Evolutionary conservation across 2,888 invertebrate species (phyloP), one percentile per base, ranked within the genome.

Genomic region (Cantharis rustica): DNA sequence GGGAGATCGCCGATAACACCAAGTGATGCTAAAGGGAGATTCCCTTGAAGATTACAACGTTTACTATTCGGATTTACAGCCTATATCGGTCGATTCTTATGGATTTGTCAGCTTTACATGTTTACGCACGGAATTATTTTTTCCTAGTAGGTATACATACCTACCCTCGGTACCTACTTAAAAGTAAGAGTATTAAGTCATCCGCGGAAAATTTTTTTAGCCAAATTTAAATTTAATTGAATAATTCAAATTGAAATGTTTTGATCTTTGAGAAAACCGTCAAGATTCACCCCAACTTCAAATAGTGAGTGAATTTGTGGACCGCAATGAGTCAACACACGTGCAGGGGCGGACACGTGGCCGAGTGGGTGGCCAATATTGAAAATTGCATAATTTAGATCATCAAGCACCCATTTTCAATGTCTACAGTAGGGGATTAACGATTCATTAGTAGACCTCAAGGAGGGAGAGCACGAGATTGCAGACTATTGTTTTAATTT

Each of bases 311-410:
- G 87, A 88, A 88, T 88, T 88, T 88, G 88, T 83, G 88, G 88
- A 86, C 84, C 84, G 85, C 86, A 88, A 86, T 88, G 88, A 88
- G 88, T 88, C 88, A 88, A 88, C 88, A 88, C 88, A 89, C 88
- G 88, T 89, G 88, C 86, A 83, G 84, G 86, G 88, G 88, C 86
- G 89, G 87, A 84, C 89, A 89, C 89, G 89, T 89, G 89, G 84
- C 88, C 83, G 85, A 88, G 88, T 88, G 88, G 89, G 89, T 88
- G 89, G 88, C 88, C 88, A 88, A 88, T 88, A 88, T 89, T 88
- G 88, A 88, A 89, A 89, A 89, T 89, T 89, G 88, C 89, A 89
- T 89, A 89, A 89, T 89, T 88, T 88, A 88, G 86, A 87, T 87
- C 87, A 86, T 87, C 86, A 86, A 86, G 86, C 84, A 82, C 82